Evolutionary conservation across 2,888 invertebrate species (phyloP).

Genomic region (Criorhina ranunculi): DNA sequence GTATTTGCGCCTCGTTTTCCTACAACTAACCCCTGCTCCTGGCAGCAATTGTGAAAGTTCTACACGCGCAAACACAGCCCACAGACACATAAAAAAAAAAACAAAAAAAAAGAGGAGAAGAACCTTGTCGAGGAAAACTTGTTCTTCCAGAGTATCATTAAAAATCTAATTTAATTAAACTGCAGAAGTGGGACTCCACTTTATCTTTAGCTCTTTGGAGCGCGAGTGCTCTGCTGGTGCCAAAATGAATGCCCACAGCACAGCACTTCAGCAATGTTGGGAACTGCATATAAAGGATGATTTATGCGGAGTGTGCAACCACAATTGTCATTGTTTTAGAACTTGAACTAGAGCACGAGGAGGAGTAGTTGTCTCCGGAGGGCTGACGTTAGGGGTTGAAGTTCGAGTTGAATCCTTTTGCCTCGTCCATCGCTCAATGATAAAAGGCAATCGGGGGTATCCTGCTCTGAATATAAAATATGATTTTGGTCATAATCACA

Average conservation of each 20-base stretch:
- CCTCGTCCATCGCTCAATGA: constrained; percentile 48
- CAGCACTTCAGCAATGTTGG: constrained; percentile 52
- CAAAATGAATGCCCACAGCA: constrained; percentile 58
- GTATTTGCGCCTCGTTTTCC: constrained; percentile 23
- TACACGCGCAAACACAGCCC: constrained; percentile 50
- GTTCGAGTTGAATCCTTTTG: constrained; percentile 47
- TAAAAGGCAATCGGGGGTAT: constrained; percentile 59
- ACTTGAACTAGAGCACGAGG: constrained; percentile 69
- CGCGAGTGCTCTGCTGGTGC: constrained; percentile 37
- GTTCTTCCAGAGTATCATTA: constrained; percentile 72
- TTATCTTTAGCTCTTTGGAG: constrained; percentile 40
- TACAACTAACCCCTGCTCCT: constrained; percentile 19
- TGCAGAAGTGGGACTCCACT: constrained; percentile 71
- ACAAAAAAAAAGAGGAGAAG: constrained; percentile 1
- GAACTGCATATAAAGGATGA: constrained; percentile 70
- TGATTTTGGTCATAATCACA: constrained; percentile 60
- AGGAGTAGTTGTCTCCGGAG: neutral
- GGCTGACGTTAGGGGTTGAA: constrained; percentile 5
- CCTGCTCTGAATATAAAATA: constrained; percentile 63
- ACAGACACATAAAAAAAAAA: constrained; percentile 2
- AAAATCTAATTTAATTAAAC: constrained; percentile 77
- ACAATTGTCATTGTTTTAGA: constrained; percentile 75
- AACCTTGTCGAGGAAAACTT: constrained; percentile 62
- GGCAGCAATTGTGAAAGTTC: constrained; percentile 69
- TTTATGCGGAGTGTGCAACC: constrained; percentile 72